Base-by-base conservation (phyloP, 2,797 vertebrate species). In the Tokudaia muenninki region DNA sequence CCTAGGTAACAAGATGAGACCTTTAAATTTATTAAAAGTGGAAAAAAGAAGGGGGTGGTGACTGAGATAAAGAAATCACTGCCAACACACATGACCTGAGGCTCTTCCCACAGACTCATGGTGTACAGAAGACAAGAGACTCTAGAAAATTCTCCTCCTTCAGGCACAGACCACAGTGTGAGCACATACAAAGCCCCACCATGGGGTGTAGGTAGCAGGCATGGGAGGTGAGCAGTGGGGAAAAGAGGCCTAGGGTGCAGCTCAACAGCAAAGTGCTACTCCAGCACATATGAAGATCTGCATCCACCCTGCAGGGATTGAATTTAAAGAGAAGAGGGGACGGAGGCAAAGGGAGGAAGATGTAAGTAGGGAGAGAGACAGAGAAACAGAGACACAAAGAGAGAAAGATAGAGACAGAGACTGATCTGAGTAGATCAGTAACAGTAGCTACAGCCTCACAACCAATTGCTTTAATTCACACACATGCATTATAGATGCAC, bases 381-480 rank as follows among this genome's bases (percentile, higher is more conserved):
- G 29, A 31, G 63, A 13, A 34, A 57, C 0, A 80, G 50, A 22
- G 11, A 52, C 17, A 55, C 6, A 59, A 21, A 29, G 26, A 31
- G 3, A 29, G 29, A 6, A 4, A 67, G 29, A 34, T 0, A 14
- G 29, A 65, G 29, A 34, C 65, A 67, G 14, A 67, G 80, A 37
- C n/a, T 61, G 55, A 26, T 26, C n/a, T 59, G 24, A 61, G 37
- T 82, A 41, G 37, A 80, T 34, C 65, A 67, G 65, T 67, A 67
- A 67, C 65, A 67, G 65, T 17, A 65, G 63, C 63, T 29, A 31
- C 91, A 97, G 91, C 95, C 96, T 97, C 91, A 97, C 29, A 94
- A 94, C 13, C 75, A 94, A 81, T 26, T n/a, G 55, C 17, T 37
- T 9, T 65, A 57, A 52, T 22, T 47, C 19, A 19, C 44, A 84